Evolutionary conservation across 2,113 vertebrate species (phyloP).

Genomic region (Promerops cafer): DNA sequence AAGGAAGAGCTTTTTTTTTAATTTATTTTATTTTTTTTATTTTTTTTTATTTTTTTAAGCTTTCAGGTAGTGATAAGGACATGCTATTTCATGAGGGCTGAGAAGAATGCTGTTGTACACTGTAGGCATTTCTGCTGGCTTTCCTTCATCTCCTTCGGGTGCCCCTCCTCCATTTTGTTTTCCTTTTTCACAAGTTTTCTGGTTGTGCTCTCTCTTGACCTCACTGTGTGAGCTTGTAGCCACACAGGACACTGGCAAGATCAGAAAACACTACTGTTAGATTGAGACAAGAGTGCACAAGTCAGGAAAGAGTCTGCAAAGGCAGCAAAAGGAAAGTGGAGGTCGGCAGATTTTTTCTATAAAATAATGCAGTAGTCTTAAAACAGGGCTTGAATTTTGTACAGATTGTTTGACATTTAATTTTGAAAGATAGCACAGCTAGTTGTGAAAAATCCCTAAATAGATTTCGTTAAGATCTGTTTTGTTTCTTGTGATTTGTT

Average conservation of each 20-base stretch:
- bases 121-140: conserved; percentile 65
- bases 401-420: background rate
- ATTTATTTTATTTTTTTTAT: background rate
- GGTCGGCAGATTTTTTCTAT: background rate
- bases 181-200: conserved; percentile 45
- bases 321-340: background rate
- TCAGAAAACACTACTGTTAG: background rate
- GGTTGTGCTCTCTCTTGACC: conserved; percentile 48
- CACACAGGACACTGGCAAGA: background rate
- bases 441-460: background rate
- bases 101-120: conserved; percentile 55
- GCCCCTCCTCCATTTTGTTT: conserved; percentile 59
- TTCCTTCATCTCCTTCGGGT: conserved; percentile 39
- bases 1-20: conserved; percentile 44
- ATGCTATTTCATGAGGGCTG: conserved; percentile 61
- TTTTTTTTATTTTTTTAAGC: background rate
- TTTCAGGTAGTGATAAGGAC: conserved; percentile 44
- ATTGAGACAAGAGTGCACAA: background rate
- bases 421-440: background rate
- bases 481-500: background rate
- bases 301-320: background rate
- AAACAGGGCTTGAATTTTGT: background rate
- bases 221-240: conserved; percentile 33
- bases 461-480: background rate
- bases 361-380: background rate